These are phyloP conservation scores for Synodontis membranacea DNA, from an alignment of 2,113 vertebrate species.

Conservation along the genomic window DNA sequence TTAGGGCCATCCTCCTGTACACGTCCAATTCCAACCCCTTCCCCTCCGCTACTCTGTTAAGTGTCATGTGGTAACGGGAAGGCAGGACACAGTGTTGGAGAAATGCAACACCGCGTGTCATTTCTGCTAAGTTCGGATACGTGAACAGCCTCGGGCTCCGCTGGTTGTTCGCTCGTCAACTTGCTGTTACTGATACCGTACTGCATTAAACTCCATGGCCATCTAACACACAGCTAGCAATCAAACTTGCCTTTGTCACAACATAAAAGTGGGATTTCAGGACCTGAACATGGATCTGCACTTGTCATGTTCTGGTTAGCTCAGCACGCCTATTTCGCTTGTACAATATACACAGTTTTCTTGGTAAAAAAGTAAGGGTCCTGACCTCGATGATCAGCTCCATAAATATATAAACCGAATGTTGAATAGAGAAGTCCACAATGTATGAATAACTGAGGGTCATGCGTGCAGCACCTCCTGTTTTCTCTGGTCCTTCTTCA, in stretches of 20 bases:
- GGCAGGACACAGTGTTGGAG: neutral
- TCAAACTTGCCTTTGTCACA: neutral
- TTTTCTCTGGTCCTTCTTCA: slow-evolving; percentile 96
- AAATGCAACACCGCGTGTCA: neutral
- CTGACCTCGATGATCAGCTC: neutral
- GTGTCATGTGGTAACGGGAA: neutral
- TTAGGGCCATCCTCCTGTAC: neutral
- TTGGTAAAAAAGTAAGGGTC: slow-evolving; percentile 5
- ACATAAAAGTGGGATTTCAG: neutral
- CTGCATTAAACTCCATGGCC: neutral
- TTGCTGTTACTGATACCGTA: neutral
- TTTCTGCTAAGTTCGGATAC: neutral
- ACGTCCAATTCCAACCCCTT: too few species aligned
- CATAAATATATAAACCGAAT: neutral
- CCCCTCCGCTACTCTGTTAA: neutral
- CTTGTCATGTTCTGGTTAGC: neutral
- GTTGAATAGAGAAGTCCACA: neutral
- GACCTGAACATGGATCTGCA: neutral
- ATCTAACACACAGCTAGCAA: neutral
- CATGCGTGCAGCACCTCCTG: slow-evolving; percentile 76
- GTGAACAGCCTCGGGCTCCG: neutral
- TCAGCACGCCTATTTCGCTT: neutral
- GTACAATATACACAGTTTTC: neutral
- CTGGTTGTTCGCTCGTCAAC: neutral
- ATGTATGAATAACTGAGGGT: neutral